Evolutionary conservation across 2,888 invertebrate species (phyloP).

Genomic region (Cryptophagus acutangulus): DNA sequence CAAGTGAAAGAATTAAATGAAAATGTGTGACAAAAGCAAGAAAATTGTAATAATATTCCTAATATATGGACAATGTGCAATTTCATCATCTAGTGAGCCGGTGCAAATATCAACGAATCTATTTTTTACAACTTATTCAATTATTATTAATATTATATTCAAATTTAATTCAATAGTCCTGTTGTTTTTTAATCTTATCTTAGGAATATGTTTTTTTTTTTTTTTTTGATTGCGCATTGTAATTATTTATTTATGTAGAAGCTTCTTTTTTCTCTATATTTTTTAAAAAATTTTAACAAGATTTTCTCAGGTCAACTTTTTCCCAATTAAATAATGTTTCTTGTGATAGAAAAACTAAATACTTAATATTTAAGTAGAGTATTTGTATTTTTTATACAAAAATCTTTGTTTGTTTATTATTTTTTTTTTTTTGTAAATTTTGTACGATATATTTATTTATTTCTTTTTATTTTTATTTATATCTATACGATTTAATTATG

Average conservation of each 20-base stretch:
- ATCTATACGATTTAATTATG: slow-evolving; percentile 21
- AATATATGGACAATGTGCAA: slow-evolving; percentile 45
- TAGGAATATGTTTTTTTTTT: slow-evolving; percentile 18
- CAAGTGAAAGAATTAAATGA: too few species aligned
- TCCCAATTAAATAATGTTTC: slow-evolving; percentile 32
- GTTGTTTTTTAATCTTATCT: background rate
- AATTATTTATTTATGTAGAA: slow-evolving; percentile 23
- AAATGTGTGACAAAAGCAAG: slow-evolving; percentile 15
- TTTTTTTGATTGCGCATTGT: slow-evolving; percentile 20
- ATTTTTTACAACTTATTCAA: background rate
- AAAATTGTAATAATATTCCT: slow-evolving; percentile 36
- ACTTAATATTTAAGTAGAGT: slow-evolving; percentile 47
- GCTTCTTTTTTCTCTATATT: slow-evolving; percentile 12
- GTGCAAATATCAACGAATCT: slow-evolving; percentile 31
- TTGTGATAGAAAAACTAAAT: slow-evolving; percentile 41
- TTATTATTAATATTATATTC: background rate
- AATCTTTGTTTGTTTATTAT: slow-evolving; percentile 3
- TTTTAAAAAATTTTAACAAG: background rate
- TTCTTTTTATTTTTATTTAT: background rate
- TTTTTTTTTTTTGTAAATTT: slow-evolving; percentile 23
- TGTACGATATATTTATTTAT: slow-evolving; percentile 21
- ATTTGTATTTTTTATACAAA: slow-evolving; percentile 40
- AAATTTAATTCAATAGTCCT: too few species aligned
- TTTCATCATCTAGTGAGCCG: slow-evolving; percentile 36
- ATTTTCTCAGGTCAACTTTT: slow-evolving; percentile 33